Evolutionary conservation across 1,140 invertebrate species (phyloP).

Genomic region (Cecropterus lyciades): DNA sequence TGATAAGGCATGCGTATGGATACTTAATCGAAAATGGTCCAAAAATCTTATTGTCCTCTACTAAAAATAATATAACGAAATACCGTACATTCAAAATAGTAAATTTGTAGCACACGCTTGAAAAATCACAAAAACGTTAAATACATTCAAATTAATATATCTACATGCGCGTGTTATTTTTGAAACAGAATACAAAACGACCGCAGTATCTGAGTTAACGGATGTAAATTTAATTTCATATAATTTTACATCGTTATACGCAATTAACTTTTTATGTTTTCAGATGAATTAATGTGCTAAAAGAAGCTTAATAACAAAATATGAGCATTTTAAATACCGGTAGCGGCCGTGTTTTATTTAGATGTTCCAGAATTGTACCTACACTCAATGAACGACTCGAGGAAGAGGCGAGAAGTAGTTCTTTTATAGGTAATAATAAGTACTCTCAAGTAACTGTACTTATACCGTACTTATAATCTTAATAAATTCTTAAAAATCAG

Average conservation of each 20-base stretch:
- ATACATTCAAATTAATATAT: constrained; percentile 28
- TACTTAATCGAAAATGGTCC: too few species aligned
- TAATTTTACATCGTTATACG: constrained; percentile 36
- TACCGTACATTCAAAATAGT: too few species aligned
- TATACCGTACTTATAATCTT: too few species aligned
- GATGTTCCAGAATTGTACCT: constrained; percentile 25
- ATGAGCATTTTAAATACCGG: constrained; percentile 34
- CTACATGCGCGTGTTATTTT: constrained; percentile 20
- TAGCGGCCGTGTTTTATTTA: constrained; percentile 33
- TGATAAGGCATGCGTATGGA: too few species aligned
- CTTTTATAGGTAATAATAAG: constrained; percentile 28
- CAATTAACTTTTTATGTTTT: constrained; percentile 37
- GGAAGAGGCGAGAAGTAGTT: constrained; percentile 19
- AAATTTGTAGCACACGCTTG: constrained; percentile 2
- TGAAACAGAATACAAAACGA: constrained; percentile 30
- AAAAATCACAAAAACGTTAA: constrained; percentile 23
- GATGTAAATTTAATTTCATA: constrained; percentile 38
- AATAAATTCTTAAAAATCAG: too few species aligned
- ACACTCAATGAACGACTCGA: constrained; percentile 17
- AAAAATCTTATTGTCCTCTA: too few species aligned
- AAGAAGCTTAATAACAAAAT: constrained; percentile 37
- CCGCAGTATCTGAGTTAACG: constrained; percentile 22
- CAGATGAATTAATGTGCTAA: constrained; percentile 33
- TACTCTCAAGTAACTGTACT: not conserved
- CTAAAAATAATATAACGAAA: too few species aligned